These are phyloP conservation scores for Erebia epiphron DNA, from an alignment of 2,888 invertebrate species.

Conservation along the genomic window DNA sequence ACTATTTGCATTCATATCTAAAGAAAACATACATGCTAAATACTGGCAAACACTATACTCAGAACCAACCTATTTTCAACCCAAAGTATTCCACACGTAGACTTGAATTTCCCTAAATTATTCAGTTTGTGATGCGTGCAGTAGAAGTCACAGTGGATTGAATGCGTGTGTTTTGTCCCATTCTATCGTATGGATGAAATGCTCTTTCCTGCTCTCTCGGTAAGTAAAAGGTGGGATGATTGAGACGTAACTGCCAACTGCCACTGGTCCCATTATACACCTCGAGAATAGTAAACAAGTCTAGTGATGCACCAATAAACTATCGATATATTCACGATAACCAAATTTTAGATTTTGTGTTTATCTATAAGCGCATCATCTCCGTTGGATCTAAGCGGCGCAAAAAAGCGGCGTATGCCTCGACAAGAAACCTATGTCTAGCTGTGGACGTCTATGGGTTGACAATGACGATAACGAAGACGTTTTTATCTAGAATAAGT, in stretches of 20 bases:
- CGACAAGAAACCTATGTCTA: too few relatives aligned
- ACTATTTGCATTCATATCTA: slow-evolving; percentile 83
- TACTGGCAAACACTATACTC: slow-evolving; percentile 61
- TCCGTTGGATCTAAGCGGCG: too few relatives aligned
- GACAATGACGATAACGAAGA: too few relatives aligned
- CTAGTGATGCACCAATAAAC: slow-evolving; percentile 42
- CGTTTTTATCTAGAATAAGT: too few relatives aligned
- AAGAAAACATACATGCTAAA: slow-evolving; percentile 82
- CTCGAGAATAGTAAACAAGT: slow-evolving; percentile 70
- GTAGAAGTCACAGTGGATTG: slow-evolving; percentile 66
- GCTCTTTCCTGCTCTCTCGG: slow-evolving; percentile 50
- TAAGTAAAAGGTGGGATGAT: slow-evolving; percentile 80
- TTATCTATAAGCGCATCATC: too few relatives aligned
- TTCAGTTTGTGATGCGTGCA: slow-evolving; percentile 48
- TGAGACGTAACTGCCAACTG: slow-evolving; percentile 82
- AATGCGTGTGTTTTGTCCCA: slow-evolving; percentile 61
- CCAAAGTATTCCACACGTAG: slow-evolving; percentile 30
- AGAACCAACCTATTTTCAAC: slow-evolving; percentile 42
- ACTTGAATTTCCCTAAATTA: slow-evolving; percentile 29
- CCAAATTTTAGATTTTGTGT: not conserved
- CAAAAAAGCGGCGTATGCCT: too few relatives aligned
- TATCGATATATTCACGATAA: slow-evolving; percentile 25
- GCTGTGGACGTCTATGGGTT: too few relatives aligned
- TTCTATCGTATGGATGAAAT: slow-evolving; percentile 42
- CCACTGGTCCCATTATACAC: slow-evolving; percentile 80